These are phyloP conservation scores for Volucella inflata DNA, from an alignment of 2,888 invertebrate species.

Conservation along the genomic window DNA sequence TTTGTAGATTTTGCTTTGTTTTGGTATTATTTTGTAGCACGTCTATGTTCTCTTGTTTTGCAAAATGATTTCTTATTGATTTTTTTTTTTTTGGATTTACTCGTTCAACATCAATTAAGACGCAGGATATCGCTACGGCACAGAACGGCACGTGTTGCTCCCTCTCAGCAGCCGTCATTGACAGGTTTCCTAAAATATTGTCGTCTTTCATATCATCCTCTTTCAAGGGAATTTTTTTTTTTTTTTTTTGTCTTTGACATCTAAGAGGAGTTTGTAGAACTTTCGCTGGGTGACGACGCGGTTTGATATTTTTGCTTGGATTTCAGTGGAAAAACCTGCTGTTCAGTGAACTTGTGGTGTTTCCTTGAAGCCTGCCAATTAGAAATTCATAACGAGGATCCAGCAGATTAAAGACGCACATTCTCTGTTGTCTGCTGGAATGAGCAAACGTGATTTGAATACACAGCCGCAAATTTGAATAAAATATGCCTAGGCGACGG, in stretches of 20 bases:
- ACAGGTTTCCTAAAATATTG: constrained; percentile 9
- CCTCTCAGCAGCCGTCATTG: neutral
- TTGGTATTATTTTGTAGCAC: too few species aligned
- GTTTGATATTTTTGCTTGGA: neutral
- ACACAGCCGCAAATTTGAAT: neutral
- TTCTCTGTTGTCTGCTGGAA: constrained; percentile 10
- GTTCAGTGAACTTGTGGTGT: constrained; percentile 36
- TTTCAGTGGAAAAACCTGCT: neutral
- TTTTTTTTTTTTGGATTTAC: neutral
- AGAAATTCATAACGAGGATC: constrained; percentile 46
- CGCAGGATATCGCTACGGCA: constrained; percentile 10
- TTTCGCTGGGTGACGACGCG: too few species aligned
- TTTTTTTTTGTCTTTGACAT: too few species aligned
- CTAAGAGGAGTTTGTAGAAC: too few species aligned
- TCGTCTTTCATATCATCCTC: constrained; percentile 19
- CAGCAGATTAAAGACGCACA: constrained; percentile 30
- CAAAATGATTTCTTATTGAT: neutral
- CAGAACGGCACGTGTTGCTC: constrained; percentile 12
- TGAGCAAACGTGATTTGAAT: constrained; percentile 30
- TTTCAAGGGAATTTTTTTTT: neutral
- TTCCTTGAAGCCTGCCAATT: constrained; percentile 42
- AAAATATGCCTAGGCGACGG: neutral
- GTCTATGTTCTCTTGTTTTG: constrained; percentile 4
- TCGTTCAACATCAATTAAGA: constrained; percentile 48
- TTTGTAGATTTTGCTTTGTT: neutral